These are phyloP conservation scores for Megaceryle torquata DNA, from an alignment of 2,113 vertebrate species.

Conservation along the genomic window DNA sequence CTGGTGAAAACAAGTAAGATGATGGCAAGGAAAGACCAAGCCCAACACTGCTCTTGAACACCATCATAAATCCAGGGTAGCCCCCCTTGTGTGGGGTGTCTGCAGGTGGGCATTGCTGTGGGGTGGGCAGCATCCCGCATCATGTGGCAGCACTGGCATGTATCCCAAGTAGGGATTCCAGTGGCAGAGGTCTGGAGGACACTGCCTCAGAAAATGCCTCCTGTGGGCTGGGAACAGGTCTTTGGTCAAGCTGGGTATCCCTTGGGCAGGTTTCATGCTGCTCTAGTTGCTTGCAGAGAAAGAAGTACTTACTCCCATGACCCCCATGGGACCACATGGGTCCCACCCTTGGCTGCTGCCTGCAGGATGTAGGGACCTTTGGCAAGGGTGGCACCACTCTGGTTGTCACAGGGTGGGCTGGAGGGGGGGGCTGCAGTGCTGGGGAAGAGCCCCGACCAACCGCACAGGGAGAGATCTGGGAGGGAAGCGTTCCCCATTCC, in stretches of 20 bases:
- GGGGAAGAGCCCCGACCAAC: not conserved
- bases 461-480: rapidly evolving
- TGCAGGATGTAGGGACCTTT: not conserved
- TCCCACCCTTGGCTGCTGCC: not conserved
- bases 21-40: not conserved
- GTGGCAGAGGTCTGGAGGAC: not conserved
- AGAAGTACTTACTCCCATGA: not conserved
- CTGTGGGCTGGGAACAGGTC: rapidly evolving
- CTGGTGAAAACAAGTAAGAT: not conserved
- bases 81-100: not conserved
- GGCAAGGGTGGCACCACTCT: not conserved
- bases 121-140: not conserved
- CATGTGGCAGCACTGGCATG: rapidly evolving
- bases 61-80: rapidly evolving
- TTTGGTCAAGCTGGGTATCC: not conserved
- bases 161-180: not conserved
- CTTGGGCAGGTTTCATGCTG: not conserved
- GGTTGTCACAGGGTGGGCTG: not conserved
- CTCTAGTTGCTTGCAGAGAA: not conserved
- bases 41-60: rapidly evolving
- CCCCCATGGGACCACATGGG: rapidly evolving
- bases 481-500: rapidly evolving
- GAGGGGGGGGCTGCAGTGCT: not conserved
- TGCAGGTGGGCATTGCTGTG: not conserved
- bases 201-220: not conserved